Evolutionary conservation across 2,113 vertebrate genomes (phyloP).

Genomic region (Mus pahari): DNA sequence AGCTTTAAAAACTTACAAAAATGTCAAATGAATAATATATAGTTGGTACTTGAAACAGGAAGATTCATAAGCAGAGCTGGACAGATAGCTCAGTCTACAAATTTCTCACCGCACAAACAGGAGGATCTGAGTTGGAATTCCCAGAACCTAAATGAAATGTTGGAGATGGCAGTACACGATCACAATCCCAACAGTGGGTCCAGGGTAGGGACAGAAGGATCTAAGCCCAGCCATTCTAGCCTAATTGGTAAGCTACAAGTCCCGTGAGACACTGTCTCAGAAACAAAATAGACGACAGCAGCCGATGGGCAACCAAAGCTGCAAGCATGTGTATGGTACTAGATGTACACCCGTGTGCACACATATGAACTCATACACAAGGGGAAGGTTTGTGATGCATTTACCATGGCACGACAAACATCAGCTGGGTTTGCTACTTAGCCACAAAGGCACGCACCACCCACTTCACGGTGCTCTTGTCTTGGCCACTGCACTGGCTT

Average conservation of each 20-base stretch:
- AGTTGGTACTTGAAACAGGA: background rate
- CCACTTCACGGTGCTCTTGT: background rate
- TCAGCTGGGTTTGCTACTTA: background rate
- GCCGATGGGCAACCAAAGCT: background rate
- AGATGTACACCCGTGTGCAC: background rate
- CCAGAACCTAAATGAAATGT: background rate
- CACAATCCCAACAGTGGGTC: too few relatives aligned
- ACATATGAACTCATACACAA: background rate
- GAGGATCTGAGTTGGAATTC: background rate
- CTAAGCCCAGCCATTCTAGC: background rate
- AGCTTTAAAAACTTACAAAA: conserved; percentile 24
- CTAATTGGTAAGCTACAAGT: background rate
- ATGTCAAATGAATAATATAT: background rate
- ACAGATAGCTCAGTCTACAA: background rate
- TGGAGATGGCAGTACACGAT: background rate
- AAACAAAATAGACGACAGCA: background rate
- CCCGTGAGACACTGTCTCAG: background rate
- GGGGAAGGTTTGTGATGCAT: background rate
- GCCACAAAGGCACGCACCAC: background rate
- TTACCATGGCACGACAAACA: background rate
- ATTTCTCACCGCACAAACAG: background rate
- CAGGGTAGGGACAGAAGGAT: too few relatives aligned
- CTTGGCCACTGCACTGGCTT: background rate
- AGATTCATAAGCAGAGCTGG: background rate
- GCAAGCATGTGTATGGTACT: accelerated